Percentiles rank a stretch among this genome's conserved stretches.
phyloP scores from a whole-genome alignment of 2,797 vertebrate genomes.

The Alauda arvensis region DNA sequence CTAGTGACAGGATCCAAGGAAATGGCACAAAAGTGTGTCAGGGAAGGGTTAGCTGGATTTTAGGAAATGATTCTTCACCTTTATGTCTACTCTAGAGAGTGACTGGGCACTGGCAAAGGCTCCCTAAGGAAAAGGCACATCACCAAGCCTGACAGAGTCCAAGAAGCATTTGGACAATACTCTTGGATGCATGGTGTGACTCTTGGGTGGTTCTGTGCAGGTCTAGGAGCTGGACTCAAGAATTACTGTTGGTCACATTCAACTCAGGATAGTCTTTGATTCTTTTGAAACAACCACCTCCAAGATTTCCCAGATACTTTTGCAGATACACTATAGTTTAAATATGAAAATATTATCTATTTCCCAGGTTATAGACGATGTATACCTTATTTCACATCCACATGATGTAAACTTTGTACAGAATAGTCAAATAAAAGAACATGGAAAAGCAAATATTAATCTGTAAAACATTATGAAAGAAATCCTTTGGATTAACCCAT shows the following conservation, averaged over 20 bases:
- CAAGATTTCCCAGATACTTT: neutral
- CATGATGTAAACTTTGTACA: neutral
- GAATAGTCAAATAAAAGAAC: neutral
- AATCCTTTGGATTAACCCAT: neutral
- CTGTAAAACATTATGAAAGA: neutral
- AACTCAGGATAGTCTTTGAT: neutral
- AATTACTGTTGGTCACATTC: neutral
- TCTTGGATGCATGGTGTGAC: neutral
- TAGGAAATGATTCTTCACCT: neutral
- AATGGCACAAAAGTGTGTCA: neutral
- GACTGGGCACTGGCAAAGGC: neutral
- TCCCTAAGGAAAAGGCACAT: neutral
- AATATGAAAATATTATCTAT: neutral
- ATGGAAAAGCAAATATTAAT: neutral
- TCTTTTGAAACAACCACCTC: neutral
- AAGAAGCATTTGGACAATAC: neutral
- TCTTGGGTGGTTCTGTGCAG: neutral
- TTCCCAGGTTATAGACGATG: neutral
- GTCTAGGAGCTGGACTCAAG: fast-evolving
- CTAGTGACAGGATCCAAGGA: neutral
- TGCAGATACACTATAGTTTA: neutral
- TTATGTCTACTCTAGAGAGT: neutral
- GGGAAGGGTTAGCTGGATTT: neutral
- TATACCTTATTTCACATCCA: neutral
- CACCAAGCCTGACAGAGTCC: neutral